A percentile compares a stretch with the other conserved stretches of the same genome.
phyloP scores from a whole-genome alignment of 1,140 invertebrate species.

The Drusus annulatus region DNA sequence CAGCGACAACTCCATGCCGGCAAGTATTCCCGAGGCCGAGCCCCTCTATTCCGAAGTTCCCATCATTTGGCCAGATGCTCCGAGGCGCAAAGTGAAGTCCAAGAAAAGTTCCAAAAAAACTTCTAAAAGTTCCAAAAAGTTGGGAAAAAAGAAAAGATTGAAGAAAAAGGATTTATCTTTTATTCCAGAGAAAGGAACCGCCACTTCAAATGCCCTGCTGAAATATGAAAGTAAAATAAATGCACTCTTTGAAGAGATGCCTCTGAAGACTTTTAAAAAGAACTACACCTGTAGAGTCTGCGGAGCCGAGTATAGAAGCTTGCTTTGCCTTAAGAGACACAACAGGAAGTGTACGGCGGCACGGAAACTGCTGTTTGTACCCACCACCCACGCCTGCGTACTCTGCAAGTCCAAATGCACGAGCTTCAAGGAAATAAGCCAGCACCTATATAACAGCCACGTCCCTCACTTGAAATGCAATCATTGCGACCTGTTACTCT shows the following conservation, averaged over 20 bases:
- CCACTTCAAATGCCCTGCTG: constrained; percentile 3
- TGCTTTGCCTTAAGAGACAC: background rate
- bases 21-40: too few species aligned
- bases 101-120: background rate
- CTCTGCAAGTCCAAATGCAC: background rate
- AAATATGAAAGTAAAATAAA: constrained; percentile 35
- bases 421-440: background rate
- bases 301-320: background rate
- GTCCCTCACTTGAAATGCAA: constrained; percentile 10
- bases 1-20: too few species aligned
- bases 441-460: constrained; percentile 13
- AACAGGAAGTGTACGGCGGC: background rate
- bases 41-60: too few species aligned
- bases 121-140: too few species aligned
- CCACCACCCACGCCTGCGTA: background rate
- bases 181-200: background rate
- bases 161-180: background rate
- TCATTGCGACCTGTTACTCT: background rate
- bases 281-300: background rate
- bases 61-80: too few species aligned
- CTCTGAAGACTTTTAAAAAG: background rate
- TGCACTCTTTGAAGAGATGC: constrained; percentile 30
- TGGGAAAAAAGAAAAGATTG: too few species aligned
- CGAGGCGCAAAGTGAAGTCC: background rate
- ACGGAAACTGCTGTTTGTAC: background rate